These are phyloP conservation scores for Oxyteleia sp. DNA, from an alignment of 2,888 invertebrate genomes.

Conservation along the genomic window DNA sequence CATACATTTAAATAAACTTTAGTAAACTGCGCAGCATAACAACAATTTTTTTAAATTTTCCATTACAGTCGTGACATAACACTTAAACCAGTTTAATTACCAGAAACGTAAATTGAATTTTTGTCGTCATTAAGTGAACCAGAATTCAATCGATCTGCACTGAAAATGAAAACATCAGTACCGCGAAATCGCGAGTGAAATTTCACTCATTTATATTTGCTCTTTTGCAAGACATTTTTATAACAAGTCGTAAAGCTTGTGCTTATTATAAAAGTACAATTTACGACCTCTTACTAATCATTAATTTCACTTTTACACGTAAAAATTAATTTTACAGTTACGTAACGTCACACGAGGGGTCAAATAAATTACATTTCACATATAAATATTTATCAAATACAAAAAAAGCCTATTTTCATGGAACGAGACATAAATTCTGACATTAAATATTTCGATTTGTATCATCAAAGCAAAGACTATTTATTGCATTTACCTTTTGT, in stretches of 20 bases:
- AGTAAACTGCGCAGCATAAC: not conserved
- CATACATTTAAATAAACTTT: too few relatives aligned
- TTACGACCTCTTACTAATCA: not conserved
- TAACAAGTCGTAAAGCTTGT: slow-evolving; percentile 7
- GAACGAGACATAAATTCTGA: slow-evolving; percentile 52
- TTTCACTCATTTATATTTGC: slow-evolving; percentile 11
- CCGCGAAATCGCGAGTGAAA: not conserved
- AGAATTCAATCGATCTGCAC: slow-evolving; percentile 27
- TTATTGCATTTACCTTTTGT: slow-evolving; percentile 59
- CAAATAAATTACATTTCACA: slow-evolving; percentile 24
- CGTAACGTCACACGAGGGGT: not conserved
- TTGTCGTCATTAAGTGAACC: slow-evolving; percentile 24
- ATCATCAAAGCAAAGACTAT: slow-evolving; percentile 66
- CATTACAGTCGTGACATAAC: too few relatives aligned
- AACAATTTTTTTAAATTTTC: slow-evolving; percentile 5
- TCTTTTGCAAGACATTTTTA: slow-evolving; percentile 14
- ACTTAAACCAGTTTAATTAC: slow-evolving; percentile 41
- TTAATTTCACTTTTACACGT: slow-evolving; percentile 18
- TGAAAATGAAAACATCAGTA: slow-evolving; percentile 22
- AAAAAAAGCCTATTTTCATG: slow-evolving; percentile 52
- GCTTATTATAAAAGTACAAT: slow-evolving; percentile 4
- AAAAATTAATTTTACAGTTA: not conserved
- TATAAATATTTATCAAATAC: slow-evolving; percentile 68
- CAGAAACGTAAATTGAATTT: slow-evolving; percentile 25
- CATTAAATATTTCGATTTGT: slow-evolving; percentile 54